Percentiles rank a stretch among this genome's conserved stretches.
These are phyloP conservation scores for Pollimyrus isidori DNA, from an alignment of 2,113 vertebrate genomes.

Conservation along the genomic window DNA sequence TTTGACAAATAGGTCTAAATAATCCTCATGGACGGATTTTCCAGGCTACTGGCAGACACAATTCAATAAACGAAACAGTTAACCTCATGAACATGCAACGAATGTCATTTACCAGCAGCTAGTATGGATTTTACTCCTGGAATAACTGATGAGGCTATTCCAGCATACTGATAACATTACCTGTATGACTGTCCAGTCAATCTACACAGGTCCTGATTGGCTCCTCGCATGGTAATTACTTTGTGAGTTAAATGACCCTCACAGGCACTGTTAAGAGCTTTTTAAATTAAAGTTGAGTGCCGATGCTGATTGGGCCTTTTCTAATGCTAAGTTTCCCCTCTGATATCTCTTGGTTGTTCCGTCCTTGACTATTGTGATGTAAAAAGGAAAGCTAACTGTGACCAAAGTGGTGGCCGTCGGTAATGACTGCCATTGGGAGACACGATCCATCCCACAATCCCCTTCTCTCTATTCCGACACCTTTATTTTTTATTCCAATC, in stretches of 20 bases:
- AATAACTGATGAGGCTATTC: conserved; percentile 6
- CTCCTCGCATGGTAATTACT: conserved; percentile 9
- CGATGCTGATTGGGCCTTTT: conserved; percentile 21
- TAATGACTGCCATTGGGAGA: not conserved
- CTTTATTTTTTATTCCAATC: not conserved
- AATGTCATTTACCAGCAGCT: not conserved
- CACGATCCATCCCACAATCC: not conserved
- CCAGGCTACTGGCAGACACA: not conserved
- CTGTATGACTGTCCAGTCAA: conserved; percentile 6
- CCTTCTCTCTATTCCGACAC: not conserved
- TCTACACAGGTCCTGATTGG: not conserved
- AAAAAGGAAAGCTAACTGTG: conserved; percentile 4
- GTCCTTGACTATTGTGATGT: conserved; percentile 21
- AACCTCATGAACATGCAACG: not conserved
- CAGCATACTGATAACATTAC: conserved; percentile 4
- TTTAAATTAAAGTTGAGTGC: conserved; percentile 23
- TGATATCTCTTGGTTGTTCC: conserved; percentile 14
- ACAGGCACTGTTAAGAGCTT: conserved; percentile 18
- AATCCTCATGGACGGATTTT: not conserved
- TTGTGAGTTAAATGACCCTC: conserved; percentile 20
- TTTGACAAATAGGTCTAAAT: not conserved
- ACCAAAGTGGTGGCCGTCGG: not conserved
- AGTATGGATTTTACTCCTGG: not conserved
- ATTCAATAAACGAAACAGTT: conserved; percentile 10
- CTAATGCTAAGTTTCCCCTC: conserved; percentile 14